These are phyloP conservation scores for Poicephalus meyeri DNA, from an alignment of 2,113 vertebrate species.

Conservation along the genomic window DNA sequence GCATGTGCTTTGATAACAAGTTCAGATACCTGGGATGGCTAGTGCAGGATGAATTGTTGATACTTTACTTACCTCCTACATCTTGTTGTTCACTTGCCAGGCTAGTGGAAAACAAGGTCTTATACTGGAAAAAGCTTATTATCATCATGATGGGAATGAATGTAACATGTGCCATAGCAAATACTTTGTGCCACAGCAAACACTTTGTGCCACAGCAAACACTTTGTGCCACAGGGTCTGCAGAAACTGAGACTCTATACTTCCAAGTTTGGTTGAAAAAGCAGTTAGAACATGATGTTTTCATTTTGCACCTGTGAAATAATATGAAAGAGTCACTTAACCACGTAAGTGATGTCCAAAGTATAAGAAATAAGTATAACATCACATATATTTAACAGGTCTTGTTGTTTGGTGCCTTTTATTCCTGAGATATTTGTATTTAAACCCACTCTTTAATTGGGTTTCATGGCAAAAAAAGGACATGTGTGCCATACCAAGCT, in stretches of 20 bases:
- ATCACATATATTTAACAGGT: background rate
- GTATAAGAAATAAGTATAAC: background rate
- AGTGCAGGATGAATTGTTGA: background rate
- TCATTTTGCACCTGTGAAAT: constrained; percentile 37
- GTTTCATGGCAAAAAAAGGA: background rate
- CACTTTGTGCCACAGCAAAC: background rate
- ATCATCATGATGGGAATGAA: background rate
- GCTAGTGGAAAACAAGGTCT: background rate
- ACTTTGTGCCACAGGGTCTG: background rate
- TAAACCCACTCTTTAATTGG: background rate
- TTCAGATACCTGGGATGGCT: background rate
- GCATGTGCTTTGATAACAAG: background rate
- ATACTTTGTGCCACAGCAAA: background rate
- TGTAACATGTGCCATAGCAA: background rate
- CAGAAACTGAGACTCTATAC: background rate
- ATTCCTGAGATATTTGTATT: background rate
- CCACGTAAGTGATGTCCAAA: background rate
- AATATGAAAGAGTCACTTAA: background rate
- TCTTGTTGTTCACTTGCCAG: background rate
- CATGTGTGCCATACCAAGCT: accelerated
- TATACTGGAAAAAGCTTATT: background rate
- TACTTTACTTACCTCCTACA: constrained; percentile 26
- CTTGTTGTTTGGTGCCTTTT: background rate
- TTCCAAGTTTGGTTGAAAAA: background rate
- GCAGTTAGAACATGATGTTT: background rate